A percentile compares a stretch with the other conserved stretches of the same genome.
Evolutionary conservation across 2,113 vertebrate species (phyloP).

Genomic region (Salvelinus namaycush): DNA sequence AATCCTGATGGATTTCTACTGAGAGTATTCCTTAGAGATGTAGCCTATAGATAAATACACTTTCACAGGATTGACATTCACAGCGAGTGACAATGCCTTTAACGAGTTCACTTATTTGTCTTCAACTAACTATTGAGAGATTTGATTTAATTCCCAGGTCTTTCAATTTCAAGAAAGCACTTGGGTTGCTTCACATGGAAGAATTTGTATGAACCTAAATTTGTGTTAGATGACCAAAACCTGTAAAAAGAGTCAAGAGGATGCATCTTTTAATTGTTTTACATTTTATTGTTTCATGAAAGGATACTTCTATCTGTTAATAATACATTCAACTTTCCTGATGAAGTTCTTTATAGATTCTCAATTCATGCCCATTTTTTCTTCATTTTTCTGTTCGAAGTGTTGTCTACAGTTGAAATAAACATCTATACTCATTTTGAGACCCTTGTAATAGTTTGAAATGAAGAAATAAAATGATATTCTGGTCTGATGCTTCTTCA

Average conservation of each 20-base stretch:
- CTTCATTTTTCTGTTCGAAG: not conserved
- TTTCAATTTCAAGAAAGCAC: not conserved
- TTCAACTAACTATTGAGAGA: not conserved
- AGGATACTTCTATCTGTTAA: slow-evolving; percentile 6
- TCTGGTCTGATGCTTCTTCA: too few species aligned
- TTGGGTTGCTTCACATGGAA: not conserved
- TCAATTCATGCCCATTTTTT: not conserved
- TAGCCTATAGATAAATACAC: not conserved
- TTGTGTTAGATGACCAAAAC: slow-evolving; percentile 40
- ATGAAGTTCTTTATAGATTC: not conserved
- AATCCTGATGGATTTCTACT: not conserved
- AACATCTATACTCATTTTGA: not conserved
- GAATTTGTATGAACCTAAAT: not conserved
- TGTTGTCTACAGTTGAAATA: slow-evolving; percentile 41
- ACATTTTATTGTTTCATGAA: not conserved
- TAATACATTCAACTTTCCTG: not conserved
- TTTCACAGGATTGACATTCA: not conserved
- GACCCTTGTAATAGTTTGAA: not conserved
- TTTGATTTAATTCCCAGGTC: not conserved
- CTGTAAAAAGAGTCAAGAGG: slow-evolving; percentile 31
- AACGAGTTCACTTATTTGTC: not conserved
- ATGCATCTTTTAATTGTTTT: slow-evolving; percentile 37
- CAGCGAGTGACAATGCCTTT: not conserved
- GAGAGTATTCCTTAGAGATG: too few species aligned
- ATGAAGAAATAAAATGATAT: too few species aligned